These are phyloP conservation scores for Drosophila diplacantha DNA, from an alignment of 2,888 invertebrate species.

Conservation along the genomic window DNA sequence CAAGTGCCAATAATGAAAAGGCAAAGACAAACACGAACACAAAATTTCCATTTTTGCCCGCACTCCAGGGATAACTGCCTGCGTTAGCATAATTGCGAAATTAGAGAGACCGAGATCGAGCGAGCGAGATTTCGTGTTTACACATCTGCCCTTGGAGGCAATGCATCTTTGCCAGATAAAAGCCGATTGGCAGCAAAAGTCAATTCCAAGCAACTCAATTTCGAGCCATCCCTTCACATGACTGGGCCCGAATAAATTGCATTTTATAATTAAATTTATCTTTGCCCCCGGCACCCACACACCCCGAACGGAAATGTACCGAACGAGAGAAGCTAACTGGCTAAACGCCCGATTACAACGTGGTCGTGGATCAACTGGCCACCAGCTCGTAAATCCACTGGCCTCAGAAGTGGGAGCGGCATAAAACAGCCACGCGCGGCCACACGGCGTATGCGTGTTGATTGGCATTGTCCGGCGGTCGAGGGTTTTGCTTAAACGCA, in stretches of 20 bases:
- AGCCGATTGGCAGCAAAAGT: slow-evolving; percentile 12
- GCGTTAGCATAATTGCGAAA: slow-evolving; percentile 46
- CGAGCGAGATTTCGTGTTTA: slow-evolving; percentile 19
- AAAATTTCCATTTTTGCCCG: slow-evolving; percentile 33
- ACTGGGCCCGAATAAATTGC: slow-evolving; percentile 29
- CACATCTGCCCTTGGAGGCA: neutral
- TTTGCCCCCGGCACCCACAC: slow-evolving; percentile 1
- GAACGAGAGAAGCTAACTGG: slow-evolving; percentile 42
- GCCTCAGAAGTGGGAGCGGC: slow-evolving; percentile 39
- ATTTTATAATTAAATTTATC: slow-evolving; percentile 33
- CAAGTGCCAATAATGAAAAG: slow-evolving; percentile 38
- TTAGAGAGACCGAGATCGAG: slow-evolving; percentile 1
- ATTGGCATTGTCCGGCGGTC: slow-evolving; percentile 46
- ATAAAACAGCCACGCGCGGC: slow-evolving; percentile 15
- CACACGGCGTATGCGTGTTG: slow-evolving; percentile 60
- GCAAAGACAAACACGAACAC: slow-evolving; percentile 37
- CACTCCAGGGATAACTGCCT: slow-evolving; percentile 12
- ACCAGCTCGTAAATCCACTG: slow-evolving; percentile 43
- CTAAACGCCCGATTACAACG: slow-evolving; percentile 42
- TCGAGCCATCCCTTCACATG: slow-evolving; percentile 4
- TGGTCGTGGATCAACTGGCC: slow-evolving; percentile 24
- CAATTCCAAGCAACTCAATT: slow-evolving; percentile 18
- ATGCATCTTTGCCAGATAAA: slow-evolving; percentile 6
- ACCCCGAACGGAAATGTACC: neutral
- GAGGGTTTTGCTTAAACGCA: slow-evolving; percentile 35